phyloP scores from a whole-genome alignment of 2,113 vertebrate species.

The Myiozetetes cayanensis region DNA sequence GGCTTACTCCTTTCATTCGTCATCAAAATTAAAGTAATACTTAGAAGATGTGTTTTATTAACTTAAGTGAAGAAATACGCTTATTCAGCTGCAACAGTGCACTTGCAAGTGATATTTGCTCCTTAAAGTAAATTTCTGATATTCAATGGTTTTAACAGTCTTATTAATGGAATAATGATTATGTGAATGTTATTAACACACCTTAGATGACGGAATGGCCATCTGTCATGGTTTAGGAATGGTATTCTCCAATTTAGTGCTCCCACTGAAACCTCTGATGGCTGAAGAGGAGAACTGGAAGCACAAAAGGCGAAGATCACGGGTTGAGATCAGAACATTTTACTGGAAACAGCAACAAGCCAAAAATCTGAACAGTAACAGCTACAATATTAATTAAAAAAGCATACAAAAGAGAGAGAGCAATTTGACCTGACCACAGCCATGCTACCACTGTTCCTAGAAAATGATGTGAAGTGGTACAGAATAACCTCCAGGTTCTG shows the following conservation, averaged over 20 bases:
- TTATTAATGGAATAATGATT: conserved; percentile 79
- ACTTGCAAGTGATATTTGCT: conserved; percentile 56
- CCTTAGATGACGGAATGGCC: conserved; percentile 16
- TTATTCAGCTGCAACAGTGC: conserved; percentile 74
- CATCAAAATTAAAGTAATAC: conserved; percentile 72
- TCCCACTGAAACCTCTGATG: neutral
- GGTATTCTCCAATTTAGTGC: neutral
- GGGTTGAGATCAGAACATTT: neutral
- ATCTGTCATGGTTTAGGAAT: neutral
- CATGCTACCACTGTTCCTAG: neutral
- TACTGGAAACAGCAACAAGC: neutral
- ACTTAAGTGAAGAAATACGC: conserved; percentile 73
- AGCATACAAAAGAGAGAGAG: neutral
- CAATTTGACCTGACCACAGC: neutral
- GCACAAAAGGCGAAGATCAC: neutral
- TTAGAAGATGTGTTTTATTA: conserved; percentile 69
- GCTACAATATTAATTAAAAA: neutral
- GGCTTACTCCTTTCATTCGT: conserved; percentile 57
- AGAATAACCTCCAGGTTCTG: no score
- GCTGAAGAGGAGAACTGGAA: neutral
- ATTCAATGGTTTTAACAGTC: conserved; percentile 65
- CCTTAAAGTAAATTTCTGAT: conserved; percentile 62
- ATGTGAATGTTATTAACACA: neutral
- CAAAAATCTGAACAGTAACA: neutral
- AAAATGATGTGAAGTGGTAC: neutral